Evolutionary conservation across 2,113 vertebrate species (phyloP), one percentile per base, ranked within the genome.

Genomic region (Eulemur macaco): DNA sequence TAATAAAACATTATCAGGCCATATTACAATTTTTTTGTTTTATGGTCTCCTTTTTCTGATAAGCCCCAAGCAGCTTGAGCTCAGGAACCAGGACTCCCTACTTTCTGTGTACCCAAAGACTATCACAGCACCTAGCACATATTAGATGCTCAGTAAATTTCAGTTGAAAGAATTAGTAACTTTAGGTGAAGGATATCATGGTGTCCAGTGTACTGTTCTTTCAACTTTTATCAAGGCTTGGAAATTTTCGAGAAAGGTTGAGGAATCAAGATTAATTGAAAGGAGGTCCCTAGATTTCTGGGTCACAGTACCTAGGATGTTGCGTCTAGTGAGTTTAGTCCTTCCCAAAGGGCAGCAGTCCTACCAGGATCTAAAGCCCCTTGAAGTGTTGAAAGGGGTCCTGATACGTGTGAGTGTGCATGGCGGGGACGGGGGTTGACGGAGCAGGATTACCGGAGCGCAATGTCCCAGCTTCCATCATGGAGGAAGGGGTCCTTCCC

Each of bases 401-500:
- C 74, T 74, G n/a, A 66, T 0, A 27, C 31, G 1, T 14, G 1
- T 74, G 66, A 56, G 71, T 74, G 47, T 47, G 71, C 10, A 1
- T 11, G 23, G 9, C 69, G 17, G 20, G 37, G 45, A 20, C 0
- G 27, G n/a, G 13, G 77, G 18, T 11, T 27, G 45, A 21, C 0
- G 21, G n/a, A n/a, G 29, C 42, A 12, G 20, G n/a, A 63, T 64
- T 69, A 25, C 27, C n/a, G 23, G 50, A 83, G 27, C 66, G 81
- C 71, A 81, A 34, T 60, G 94, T 68, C 42, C 27, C 18, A 80
- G 47, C 39, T 95, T 91, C 83, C 6, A 2, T 50, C 73, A 78
- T 1, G 9, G 47, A 45, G 76, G 9, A n/a, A 25, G 17, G 37
- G 18, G 20, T 17, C 54, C 17, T 39, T 60, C 56, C 39, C 17